Base-by-base conservation (phyloP, 2,113 vertebrate species). In the Puffinus mauretanicus region DNA sequence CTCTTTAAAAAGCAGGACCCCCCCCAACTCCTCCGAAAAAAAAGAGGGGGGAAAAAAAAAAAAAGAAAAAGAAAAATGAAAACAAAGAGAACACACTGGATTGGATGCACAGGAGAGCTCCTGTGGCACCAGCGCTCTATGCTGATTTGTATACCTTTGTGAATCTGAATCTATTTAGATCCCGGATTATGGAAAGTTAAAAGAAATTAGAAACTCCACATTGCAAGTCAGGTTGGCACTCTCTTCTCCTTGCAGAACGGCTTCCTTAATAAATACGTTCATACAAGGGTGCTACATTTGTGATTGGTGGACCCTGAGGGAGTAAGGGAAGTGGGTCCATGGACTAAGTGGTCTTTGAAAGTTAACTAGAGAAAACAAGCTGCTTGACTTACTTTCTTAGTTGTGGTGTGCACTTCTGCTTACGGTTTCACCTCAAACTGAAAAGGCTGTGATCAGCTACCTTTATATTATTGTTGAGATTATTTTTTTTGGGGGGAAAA, bases 1-100 rank as follows among this genome's bases (percentile, higher is more conserved):
- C 82, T 85, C 84, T 91, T 95, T 76, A 93, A 90, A 94, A 95
- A 96, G 87, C 93, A 86, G 54, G 42, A 84, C 47, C 17, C 52
- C 40, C 66, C 27, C 13, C 62, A 69, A 2, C 11, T 29, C n/a
- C 38, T 57, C 21, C 1, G 2, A 29, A 21, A 34, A 46, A 51
- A 61, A 38, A 16, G 19, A 7, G 0, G 0, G 4, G 4, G 5
- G 3, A 7, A 64, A n/a, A 3, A 7, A 64, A n/a, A 22, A 73
- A 49, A 78, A 70, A 64, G 38, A 22, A 73, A 49, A 78, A 70
- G 44, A 58, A 64, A 94, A 88, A 42, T 38, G 60, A 67, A 91
- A 85, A 94, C 89, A 94, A 96, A 95, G 94, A 66, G 51, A 62
- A 73, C 54, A 40, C 16, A 7, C 5, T 32, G 89, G 62, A 30